A percentile compares a stretch with the other conserved stretches of the same genome.
Conservation (phyloP, 2,113 vertebrate species). For the human (Homo sapiens) region DNA sequence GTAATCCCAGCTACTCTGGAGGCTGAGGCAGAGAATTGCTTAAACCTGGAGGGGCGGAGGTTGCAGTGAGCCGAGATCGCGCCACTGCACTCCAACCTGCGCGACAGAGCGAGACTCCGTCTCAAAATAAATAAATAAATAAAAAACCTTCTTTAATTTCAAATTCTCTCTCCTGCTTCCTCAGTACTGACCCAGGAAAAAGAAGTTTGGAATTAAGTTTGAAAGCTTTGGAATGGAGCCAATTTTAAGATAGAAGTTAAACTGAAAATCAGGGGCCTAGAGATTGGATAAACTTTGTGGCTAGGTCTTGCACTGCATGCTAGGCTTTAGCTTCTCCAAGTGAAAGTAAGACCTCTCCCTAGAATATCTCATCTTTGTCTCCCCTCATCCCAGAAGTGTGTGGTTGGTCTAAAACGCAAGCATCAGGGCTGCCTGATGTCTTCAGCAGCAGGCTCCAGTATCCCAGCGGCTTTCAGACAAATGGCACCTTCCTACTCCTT, state of each 20-base stretch:
- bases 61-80: too few relatives aligned
- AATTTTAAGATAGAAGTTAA: neutral
- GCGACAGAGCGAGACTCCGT: too few relatives aligned
- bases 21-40: too few relatives aligned
- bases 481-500: conserved; percentile 30
- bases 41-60: too few relatives aligned
- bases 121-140: too few relatives aligned
- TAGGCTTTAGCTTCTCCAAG: neutral
- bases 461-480: conserved; percentile 10
- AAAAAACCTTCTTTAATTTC: neutral
- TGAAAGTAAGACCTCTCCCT: neutral
- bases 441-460: neutral
- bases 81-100: too few relatives aligned
- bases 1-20: too few relatives aligned
- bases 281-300: neutral
- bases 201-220: neutral
- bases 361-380: neutral
- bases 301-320: neutral
- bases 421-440: neutral
- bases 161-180: neutral
- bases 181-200: neutral
- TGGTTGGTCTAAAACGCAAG: conserved; percentile 21
- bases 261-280: neutral
- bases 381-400: neutral
- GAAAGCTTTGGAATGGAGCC: neutral